phyloP scores from a whole-genome alignment of 2,113 vertebrate genomes.

The Leptobrachium leishanense region DNA sequence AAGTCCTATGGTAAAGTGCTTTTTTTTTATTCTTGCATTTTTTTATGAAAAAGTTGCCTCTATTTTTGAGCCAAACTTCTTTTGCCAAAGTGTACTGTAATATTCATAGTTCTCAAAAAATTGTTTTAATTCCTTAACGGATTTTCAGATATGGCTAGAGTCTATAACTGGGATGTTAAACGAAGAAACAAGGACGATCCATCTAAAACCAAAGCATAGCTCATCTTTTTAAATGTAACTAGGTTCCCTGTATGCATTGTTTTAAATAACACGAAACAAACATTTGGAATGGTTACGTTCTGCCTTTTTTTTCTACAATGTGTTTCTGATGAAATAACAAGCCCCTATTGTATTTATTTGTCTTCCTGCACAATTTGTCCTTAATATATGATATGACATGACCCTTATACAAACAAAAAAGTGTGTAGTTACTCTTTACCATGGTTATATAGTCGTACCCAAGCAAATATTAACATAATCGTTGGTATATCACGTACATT shows the following conservation, averaged over 20 bases:
- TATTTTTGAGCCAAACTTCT: too few relatives aligned
- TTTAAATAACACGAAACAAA: slow-evolving; percentile 69
- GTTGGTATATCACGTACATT: too few relatives aligned
- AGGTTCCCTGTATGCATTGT: slow-evolving; percentile 76
- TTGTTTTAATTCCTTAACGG: slow-evolving; percentile 70
- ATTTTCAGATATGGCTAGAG: slow-evolving; percentile 92
- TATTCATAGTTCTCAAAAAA: too few relatives aligned
- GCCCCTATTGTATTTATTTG: slow-evolving; percentile 69
- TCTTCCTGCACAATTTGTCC: slow-evolving; percentile 62
- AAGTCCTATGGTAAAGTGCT: too few relatives aligned
- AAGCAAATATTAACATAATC: too few relatives aligned
- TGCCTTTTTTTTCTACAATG: slow-evolving; percentile 43
- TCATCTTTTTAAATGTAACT: slow-evolving; percentile 68
- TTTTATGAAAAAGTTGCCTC: too few relatives aligned
- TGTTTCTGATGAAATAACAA: slow-evolving; percentile 54
- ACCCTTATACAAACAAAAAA: too few relatives aligned
- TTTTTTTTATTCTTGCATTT: too few relatives aligned
- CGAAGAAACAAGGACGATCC: slow-evolving; percentile 93
- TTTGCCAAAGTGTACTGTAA: too few relatives aligned
- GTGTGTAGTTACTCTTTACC: too few relatives aligned
- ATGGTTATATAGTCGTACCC: too few relatives aligned
- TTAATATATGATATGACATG: slow-evolving; percentile 12
- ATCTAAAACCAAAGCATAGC: slow-evolving; percentile 84
- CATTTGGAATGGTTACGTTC: slow-evolving; percentile 54
- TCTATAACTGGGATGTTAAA: slow-evolving; percentile 99